These are phyloP conservation scores for Hippocampus abdominalis DNA, from an alignment of 2,113 vertebrate genomes.

Conservation along the genomic window DNA sequence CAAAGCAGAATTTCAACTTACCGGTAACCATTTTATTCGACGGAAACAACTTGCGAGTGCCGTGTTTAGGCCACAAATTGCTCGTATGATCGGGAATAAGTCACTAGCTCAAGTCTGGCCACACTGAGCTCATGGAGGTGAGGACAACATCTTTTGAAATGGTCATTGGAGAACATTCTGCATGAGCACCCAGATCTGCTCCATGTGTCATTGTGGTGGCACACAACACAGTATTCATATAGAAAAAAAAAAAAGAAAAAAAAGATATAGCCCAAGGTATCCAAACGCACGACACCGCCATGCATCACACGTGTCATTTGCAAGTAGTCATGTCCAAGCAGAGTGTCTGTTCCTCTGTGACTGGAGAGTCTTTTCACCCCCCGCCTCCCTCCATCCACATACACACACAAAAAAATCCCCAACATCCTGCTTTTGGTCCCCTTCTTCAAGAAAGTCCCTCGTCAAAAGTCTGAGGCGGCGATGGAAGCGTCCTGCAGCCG, in stretches of 20 bases:
- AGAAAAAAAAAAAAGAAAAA: slow-evolving; percentile 1
- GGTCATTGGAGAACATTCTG: slow-evolving; percentile 8
- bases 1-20: not conserved
- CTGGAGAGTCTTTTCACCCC: not conserved
- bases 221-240: slow-evolving; percentile 18
- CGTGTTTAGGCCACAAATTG: not conserved
- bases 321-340: slow-evolving; percentile 21
- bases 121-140: not conserved
- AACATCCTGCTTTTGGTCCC: slow-evolving; percentile 48
- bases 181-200: slow-evolving; percentile 21
- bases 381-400: not conserved
- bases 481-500: slow-evolving; percentile 20
- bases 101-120: slow-evolving; percentile 2
- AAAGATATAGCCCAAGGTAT: slow-evolving; percentile 24
- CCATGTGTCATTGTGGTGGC: slow-evolving; percentile 26
- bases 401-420: not conserved
- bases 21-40: not conserved
- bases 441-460: slow-evolving; percentile 32
- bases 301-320: slow-evolving; percentile 29
- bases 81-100: not conserved
- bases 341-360: slow-evolving; percentile 19
- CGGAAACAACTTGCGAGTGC: not conserved
- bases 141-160: not conserved
- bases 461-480: slow-evolving; percentile 20
- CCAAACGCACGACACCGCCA: slow-evolving; percentile 24